Evolutionary conservation across 1,140 invertebrate species (phyloP), one percentile per base, ranked within the genome.

Genomic region (Drosophila setifemur): DNA sequence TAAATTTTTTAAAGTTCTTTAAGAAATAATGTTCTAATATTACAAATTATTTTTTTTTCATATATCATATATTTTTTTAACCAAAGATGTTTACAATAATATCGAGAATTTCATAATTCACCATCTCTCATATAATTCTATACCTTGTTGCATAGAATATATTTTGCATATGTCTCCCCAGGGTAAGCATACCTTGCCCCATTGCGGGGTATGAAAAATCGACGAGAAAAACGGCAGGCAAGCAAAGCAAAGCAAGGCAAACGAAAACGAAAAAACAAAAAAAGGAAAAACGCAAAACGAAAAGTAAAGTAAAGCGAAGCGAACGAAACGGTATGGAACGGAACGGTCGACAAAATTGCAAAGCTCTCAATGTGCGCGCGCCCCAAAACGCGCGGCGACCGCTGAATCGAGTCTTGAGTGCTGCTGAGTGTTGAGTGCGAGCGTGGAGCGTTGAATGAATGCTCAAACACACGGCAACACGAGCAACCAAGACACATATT

Each of bases 281-380:
- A 35, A 55, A 47, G 49, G 21, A 49, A 19, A 26, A 55, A 29
- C 31, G 12, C 18, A 63, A 64, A 47, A 35, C 23, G 29, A 47
- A 64, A 63, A 48, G 57, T 18, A 49, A 64, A 18, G 7, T 7
- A 14, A 37, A 6, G 33, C 14, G 16, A n/a, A n/a, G n/a, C n/a
- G n/a, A 55, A 29, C 49, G 28, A 28, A 45, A 31, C 35, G 28
- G n/a, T n/a, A n/a, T n/a, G n/a, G n/a, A n/a, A 26, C 23, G 14
- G 25, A 58, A 12, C 54, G 60, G 66, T 74, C 66, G 55, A 85
- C 50, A 79, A 83, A 85, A 79, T 79, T 74, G 79, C 79, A 85
- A 83, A 85, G 79, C 79, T 83, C 70, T 85, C 73, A 63, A 70
- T 63, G 66, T 83, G 68, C 69, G 67, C 69, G 67, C 69, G 69